Conservation (phyloP, 35 echinoderm and acorn worm species). For the Heliocidaris tuberculata region DNA sequence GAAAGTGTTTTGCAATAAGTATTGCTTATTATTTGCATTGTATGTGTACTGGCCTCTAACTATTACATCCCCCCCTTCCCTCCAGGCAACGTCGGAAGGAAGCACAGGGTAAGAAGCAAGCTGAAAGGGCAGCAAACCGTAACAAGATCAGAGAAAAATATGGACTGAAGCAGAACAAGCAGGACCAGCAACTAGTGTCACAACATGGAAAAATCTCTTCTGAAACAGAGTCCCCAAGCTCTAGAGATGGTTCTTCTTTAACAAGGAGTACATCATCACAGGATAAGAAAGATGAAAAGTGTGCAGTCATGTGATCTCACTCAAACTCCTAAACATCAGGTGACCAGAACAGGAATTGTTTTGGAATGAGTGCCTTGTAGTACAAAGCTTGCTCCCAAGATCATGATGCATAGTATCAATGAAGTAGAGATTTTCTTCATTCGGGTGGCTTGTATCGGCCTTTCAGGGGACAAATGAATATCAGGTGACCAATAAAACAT, state of each 20-base stretch:
- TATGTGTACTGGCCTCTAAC: not conserved
- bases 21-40: too few relatives aligned
- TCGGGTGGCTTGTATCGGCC: not conserved
- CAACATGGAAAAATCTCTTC: constrained; percentile 19
- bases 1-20: too few relatives aligned
- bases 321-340: not conserved
- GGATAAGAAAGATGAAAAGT: constrained; percentile 46
- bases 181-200: constrained; percentile 59
- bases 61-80: not conserved
- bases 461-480: not conserved
- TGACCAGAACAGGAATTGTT: not conserved
- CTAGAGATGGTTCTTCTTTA: not conserved
- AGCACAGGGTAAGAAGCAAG: constrained; percentile 67
- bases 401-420: not conserved
- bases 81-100: constrained; percentile 48
- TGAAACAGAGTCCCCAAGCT: not conserved
- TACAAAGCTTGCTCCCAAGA: not conserved
- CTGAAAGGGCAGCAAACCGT: constrained; percentile 78
- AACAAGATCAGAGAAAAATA: constrained; percentile 82
- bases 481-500: too few relatives aligned
- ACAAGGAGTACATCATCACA: constrained; percentile 11
- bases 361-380: too few relatives aligned
- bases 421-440: not conserved
- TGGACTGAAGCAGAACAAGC: constrained; percentile 78
- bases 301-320: constrained; percentile 34